Conservation (phyloP, 2,888 invertebrate species). For the Drosophila paracracens region DNA sequence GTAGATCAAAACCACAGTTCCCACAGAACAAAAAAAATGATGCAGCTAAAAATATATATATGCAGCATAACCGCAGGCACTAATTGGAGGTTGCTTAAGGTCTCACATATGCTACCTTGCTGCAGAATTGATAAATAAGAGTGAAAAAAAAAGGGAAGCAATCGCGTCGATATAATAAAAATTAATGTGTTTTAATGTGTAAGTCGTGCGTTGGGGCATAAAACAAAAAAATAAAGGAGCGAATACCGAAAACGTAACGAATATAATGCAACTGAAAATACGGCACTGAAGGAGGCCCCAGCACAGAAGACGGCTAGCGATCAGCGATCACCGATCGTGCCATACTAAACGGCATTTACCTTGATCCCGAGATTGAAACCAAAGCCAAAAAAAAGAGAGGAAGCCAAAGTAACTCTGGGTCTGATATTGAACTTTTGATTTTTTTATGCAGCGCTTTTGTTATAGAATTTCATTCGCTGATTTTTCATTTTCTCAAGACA, state of each 20-base stretch:
- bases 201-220: constrained; percentile 81
- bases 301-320: constrained; percentile 54
- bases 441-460: constrained; percentile 52
- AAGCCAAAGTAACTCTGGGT: constrained; percentile 68
- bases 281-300: constrained; percentile 67
- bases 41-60: constrained; percentile 62
- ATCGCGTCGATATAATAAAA: constrained; percentile 65
- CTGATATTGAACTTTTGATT: constrained; percentile 73
- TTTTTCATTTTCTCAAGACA: constrained; percentile 61
- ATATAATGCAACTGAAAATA: constrained; percentile 52
- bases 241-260: constrained; percentile 34
- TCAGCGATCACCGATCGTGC: constrained; percentile 70
- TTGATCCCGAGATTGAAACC: constrained; percentile 64
- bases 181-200: constrained; percentile 82
- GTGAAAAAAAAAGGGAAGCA: constrained; percentile 53
- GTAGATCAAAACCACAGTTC: constrained; percentile 57
- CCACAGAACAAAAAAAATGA: constrained; percentile 53
- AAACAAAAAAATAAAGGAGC: constrained; percentile 31
- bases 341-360: constrained; percentile 77
- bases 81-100: constrained; percentile 78
- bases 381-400: constrained; percentile 23
- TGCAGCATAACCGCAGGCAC: constrained; percentile 55
- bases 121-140: constrained; percentile 63
- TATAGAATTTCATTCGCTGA: constrained; percentile 70
- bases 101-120: constrained; percentile 67